Evolutionary conservation across 1,140 invertebrate genomes (phyloP), one percentile per base, ranked within the genome.

Genomic region (Scaptomyza hsui): DNA sequence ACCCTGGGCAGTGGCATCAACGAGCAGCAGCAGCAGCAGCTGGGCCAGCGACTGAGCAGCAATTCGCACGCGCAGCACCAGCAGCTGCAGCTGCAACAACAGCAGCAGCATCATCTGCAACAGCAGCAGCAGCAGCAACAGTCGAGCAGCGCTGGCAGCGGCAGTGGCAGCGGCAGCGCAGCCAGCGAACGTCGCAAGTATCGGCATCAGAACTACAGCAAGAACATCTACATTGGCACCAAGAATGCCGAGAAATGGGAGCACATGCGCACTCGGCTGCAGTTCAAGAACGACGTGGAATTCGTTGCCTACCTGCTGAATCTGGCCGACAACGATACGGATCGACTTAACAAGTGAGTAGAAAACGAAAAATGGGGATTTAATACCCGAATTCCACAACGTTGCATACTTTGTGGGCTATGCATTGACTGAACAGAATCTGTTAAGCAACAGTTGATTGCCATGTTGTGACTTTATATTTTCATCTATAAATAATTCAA

Each of bases 161-260:
- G 51, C 52, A 56, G 65, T 13, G 75, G 75, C 21, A 72, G 75
- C 32, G 77, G 73, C 48, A 78, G 69, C 16, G 75, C 79, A 13
- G 83, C 88, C 39, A 90, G 78, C 62, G 83, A 90, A 7, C 57
- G 89, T 3, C 73, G 90, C 19, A 91, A 91, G 42, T 91, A 91
- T 68, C 88, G 90, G 2, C 90, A 91, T 24, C 90, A 91, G 49
- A 91, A 91, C 56, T 91, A 86, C 49, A 91, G 90, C 21, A 91
- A 91, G 55, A 91, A 91, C 72, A 91, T 91, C 39, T 91, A 91
- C 37, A 92, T 92, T 15, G 92, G 92, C 48, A 86, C 91, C 32
- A 90, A 91, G 62, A 92, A 92, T 72, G 91, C 92, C 49, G 91
- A 92, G 52, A 91, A 90, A 56, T 92, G 92, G 92, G 91, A 92